phyloP scores from a whole-genome alignment of 2,888 invertebrate genomes.

The Melangyna quadrimaculata region DNA sequence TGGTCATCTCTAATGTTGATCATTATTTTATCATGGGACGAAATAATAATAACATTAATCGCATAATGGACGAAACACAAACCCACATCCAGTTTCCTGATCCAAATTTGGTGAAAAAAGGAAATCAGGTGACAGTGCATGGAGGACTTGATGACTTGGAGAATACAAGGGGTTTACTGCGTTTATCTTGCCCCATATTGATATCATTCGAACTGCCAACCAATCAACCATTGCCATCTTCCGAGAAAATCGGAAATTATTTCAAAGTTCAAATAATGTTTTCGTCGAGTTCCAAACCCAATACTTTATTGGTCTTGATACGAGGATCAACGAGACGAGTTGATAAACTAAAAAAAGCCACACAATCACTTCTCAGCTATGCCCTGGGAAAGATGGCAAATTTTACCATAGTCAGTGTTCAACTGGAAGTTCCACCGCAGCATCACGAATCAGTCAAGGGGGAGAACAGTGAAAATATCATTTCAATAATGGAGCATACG shows the following conservation, averaged over 20 bases:
- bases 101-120: slow-evolving; percentile 96
- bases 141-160: slow-evolving; percentile 95
- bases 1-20: slow-evolving; percentile 98
- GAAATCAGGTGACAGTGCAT: slow-evolving; percentile 98
- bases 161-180: slow-evolving; percentile 90
- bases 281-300: slow-evolving; percentile 91
- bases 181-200: slow-evolving; percentile 93
- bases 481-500: slow-evolving; percentile 92
- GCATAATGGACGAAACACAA: slow-evolving; percentile 95
- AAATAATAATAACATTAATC: slow-evolving; percentile 85
- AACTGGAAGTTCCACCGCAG: slow-evolving; percentile 95
- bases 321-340: slow-evolving; percentile 96
- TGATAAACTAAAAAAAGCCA: slow-evolving; percentile 94
- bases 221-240: slow-evolving; percentile 89
- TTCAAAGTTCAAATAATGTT: slow-evolving; percentile 93
- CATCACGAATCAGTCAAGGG: slow-evolving; percentile 95
- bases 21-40: slow-evolving; percentile 99
- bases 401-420: not conserved
- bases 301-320: slow-evolving; percentile 91
- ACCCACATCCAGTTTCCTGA: slow-evolving; percentile 99
- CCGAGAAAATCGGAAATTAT: slow-evolving; percentile 91
- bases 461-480: slow-evolving; percentile 89
- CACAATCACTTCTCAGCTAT: slow-evolving; percentile 88
- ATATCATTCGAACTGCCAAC: slow-evolving; percentile 96
- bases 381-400: slow-evolving; percentile 88